A percentile compares a stretch with the other conserved stretches of the same genome.
Conservation (phyloP, 2,888 invertebrate genomes). For the Drosophila eohydei region DNA sequence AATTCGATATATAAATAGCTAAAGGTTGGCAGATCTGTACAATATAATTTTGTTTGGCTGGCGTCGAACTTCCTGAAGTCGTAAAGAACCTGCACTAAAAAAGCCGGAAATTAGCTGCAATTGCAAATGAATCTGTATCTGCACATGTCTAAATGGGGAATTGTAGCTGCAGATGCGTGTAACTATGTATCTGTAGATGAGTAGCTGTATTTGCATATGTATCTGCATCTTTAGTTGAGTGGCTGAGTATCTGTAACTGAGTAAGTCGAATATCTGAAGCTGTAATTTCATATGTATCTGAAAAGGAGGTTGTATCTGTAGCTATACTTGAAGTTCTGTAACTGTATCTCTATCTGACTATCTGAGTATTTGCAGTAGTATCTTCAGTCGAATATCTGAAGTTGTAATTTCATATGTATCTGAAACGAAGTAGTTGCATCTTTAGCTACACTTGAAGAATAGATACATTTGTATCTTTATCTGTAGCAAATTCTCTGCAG, state of each 20-base stretch:
- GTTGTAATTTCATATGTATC: not conserved
- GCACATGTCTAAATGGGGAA: constrained; percentile 2
- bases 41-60: constrained; percentile 24
- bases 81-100: constrained; percentile 52
- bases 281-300: not conserved
- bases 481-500: not conserved
- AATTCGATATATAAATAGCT: not conserved
- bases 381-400: not conserved
- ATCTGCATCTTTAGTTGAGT: not conserved
- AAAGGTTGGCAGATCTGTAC: not conserved
- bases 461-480: not conserved
- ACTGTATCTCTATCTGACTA: not conserved
- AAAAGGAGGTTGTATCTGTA: not conserved
- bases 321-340: not conserved
- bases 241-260: not conserved
- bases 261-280: not conserved
- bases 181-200: not conserved
- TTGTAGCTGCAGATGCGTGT: not conserved
- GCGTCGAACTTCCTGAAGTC: constrained; percentile 71
- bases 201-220: not conserved
- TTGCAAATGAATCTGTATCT: constrained; percentile 16
- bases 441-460: not conserved
- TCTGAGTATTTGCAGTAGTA: not conserved
- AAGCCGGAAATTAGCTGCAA: constrained; percentile 21
- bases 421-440: not conserved